These are phyloP conservation scores for Limnephilus marmoratus DNA, from an alignment of 2,888 invertebrate species.

Conservation along the genomic window DNA sequence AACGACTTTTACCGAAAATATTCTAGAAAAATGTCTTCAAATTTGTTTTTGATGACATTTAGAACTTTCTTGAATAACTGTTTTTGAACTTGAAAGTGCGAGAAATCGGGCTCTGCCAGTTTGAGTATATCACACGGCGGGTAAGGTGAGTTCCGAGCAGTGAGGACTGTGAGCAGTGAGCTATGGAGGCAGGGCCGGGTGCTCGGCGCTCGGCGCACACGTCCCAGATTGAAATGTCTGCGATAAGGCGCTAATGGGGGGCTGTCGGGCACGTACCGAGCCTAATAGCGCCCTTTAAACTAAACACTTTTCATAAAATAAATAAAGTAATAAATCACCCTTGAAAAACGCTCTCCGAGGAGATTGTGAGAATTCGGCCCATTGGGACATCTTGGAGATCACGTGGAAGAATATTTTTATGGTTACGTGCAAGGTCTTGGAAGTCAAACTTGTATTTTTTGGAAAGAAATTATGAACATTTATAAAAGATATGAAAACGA, in stretches of 20 bases:
- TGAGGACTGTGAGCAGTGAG: background rate
- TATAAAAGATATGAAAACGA: background rate
- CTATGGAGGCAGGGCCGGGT: background rate
- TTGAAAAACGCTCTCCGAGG: slow-evolving; percentile 4
- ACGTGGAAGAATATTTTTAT: background rate
- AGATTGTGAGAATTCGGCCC: background rate
- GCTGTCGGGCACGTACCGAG: slow-evolving; percentile 49
- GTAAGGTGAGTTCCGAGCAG: background rate
- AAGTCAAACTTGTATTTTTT: background rate
- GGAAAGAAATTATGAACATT: background rate
- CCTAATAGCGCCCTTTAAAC: slow-evolving; percentile 34
- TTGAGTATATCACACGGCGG: background rate
- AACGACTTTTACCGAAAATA: background rate
- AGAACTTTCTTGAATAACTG: background rate
- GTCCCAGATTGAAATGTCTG: slow-evolving; percentile 62
- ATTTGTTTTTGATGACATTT: background rate
- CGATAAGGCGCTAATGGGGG: slow-evolving; percentile 59
- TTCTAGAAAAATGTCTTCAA: background rate
- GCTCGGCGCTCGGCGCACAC: slow-evolving; percentile 49
- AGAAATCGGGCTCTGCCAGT: background rate
- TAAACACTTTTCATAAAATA: slow-evolving; percentile 24
- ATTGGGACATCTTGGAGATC: background rate
- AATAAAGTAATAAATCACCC: slow-evolving; percentile 27
- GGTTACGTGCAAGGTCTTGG: background rate
- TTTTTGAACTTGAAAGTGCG: background rate